phyloP scores from a whole-genome alignment of 2,113 vertebrate species.

The Psilopsiagon aurifrons region DNA sequence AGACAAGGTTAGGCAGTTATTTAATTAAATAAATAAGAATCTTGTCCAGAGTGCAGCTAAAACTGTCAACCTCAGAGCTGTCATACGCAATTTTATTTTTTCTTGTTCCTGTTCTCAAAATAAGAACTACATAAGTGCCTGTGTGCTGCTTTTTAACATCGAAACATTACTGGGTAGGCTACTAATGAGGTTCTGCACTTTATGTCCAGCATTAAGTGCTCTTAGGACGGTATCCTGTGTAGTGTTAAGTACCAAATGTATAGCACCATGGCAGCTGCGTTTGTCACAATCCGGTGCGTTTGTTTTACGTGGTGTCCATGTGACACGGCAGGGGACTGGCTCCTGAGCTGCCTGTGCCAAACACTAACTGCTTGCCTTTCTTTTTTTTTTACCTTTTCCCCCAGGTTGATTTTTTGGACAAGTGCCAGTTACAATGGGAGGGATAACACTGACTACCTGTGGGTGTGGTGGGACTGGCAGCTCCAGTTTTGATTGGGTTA shows the following conservation, averaged over 20 bases:
- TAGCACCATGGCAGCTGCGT: slow-evolving; percentile 8
- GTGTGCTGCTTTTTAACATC: background rate
- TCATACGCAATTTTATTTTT: background rate
- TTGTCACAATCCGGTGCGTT: background rate
- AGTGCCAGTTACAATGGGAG: background rate
- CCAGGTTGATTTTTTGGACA: slow-evolving; percentile 35
- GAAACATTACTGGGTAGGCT: background rate
- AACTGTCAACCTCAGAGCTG: background rate
- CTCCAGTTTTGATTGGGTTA: background rate
- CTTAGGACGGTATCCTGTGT: background rate
- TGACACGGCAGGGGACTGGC: slow-evolving; percentile 37
- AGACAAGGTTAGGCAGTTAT: background rate
- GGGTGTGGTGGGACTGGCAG: slow-evolving; percentile 12
- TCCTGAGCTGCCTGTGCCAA: background rate
- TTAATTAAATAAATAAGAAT: background rate
- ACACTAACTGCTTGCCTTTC: background rate
- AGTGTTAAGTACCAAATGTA: background rate
- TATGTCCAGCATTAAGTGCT: background rate
- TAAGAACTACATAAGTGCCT: background rate
- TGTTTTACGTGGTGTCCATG: background rate
- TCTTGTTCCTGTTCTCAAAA: background rate
- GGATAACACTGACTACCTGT: background rate
- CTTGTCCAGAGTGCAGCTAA: background rate
- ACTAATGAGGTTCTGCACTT: background rate
- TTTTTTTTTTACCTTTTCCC: background rate